Conservation (phyloP, 2,113 vertebrate genomes). For the Bettongia penicillata region DNA sequence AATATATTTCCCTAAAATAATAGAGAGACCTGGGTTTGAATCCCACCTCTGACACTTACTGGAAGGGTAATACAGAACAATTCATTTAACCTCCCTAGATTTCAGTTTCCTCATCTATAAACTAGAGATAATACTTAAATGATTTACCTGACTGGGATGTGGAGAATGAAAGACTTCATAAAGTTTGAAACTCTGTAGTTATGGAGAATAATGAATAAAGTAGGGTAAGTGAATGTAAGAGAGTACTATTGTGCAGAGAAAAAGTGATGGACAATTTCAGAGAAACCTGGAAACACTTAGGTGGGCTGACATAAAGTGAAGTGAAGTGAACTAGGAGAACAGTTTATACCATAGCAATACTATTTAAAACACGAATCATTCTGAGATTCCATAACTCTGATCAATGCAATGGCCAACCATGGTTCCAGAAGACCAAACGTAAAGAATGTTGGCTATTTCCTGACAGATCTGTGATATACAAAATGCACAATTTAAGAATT, state of each 20-base stretch:
- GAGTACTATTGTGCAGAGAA: neutral
- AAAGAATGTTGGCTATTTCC: neutral
- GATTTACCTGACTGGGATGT: neutral
- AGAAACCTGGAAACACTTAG: too few species aligned
- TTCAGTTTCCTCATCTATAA: neutral
- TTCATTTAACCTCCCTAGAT: neutral
- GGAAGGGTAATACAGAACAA: neutral
- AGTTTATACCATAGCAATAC: neutral
- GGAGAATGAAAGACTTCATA: neutral
- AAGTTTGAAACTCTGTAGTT: neutral
- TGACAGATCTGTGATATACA: neutral
- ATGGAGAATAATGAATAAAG: neutral
- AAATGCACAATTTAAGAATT: neutral
- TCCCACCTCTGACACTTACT: neutral
- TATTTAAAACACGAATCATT: neutral
- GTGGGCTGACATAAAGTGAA: too few species aligned
- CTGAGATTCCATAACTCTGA: neutral
- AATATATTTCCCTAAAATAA: neutral
- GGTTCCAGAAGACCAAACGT: neutral
- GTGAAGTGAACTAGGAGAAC: too few species aligned
- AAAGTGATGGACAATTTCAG: neutral
- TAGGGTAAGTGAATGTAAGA: neutral
- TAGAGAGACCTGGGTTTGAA: neutral
- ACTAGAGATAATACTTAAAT: neutral
- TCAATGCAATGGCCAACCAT: neutral